Percentiles rank a stretch among this genome's conserved stretches.
These are phyloP conservation scores for Hofmannophila pseudospretella DNA, from an alignment of 2,888 invertebrate genomes.

Conservation along the genomic window DNA sequence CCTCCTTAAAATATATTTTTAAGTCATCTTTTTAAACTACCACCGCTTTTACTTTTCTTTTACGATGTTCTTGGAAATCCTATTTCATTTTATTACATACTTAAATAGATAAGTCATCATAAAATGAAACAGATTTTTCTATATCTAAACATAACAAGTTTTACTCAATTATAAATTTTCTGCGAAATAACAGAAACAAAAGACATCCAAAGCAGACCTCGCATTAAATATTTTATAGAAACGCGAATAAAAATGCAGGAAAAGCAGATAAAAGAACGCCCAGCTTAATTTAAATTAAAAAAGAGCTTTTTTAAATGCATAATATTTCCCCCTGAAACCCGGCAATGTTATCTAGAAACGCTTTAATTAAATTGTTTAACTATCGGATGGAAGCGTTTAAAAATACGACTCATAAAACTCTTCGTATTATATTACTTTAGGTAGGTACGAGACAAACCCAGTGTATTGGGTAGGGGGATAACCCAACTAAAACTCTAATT, in stretches of 20 bases:
- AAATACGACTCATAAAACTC: conserved; percentile 38
- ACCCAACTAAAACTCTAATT: too few species aligned
- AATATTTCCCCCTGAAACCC: conserved; percentile 29
- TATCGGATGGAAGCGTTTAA: conserved; percentile 43
- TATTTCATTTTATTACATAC: too few species aligned
- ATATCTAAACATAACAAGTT: too few species aligned
- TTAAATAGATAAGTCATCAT: too few species aligned
- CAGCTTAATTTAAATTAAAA: conserved; percentile 29
- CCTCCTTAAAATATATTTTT: too few species aligned
- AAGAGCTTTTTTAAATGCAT: conserved; percentile 30
- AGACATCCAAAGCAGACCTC: conserved; percentile 13
- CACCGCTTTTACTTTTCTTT: too few species aligned
- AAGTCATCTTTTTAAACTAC: too few species aligned
- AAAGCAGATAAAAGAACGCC: conserved; percentile 32
- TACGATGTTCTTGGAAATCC: too few species aligned
- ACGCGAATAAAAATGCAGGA: conserved; percentile 33
- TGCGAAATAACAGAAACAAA: conserved; percentile 7
- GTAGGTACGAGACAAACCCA: too few species aligned
- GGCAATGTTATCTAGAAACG: conserved; percentile 40
- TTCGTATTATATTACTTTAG: conserved; percentile 16
- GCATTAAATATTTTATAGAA: conserved; percentile 9
- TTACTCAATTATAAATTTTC: too few species aligned
- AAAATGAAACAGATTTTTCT: too few species aligned
- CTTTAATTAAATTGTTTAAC: conserved; percentile 51
- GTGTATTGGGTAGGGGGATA: too few species aligned